Evolutionary conservation across 2,797 vertebrate species (phyloP).

Genomic region (Thaleichthys pacificus): DNA sequence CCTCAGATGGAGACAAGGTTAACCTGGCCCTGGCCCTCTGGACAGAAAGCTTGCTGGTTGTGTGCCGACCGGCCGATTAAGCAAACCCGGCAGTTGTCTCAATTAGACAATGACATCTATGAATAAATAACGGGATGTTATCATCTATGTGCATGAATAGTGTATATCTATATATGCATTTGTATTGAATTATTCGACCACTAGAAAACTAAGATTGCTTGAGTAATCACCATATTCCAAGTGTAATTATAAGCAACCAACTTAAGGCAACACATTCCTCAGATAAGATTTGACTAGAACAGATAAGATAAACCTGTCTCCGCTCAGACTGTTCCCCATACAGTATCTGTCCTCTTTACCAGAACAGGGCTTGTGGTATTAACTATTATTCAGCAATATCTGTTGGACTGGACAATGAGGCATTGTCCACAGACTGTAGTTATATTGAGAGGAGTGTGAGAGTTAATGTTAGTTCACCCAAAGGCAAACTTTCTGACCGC

Average conservation of each 20-base stretch:
- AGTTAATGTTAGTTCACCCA: constrained; percentile 6
- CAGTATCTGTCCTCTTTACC: neutral
- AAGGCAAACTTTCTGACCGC: neutral
- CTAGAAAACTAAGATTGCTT: too few relatives aligned
- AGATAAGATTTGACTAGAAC: neutral
- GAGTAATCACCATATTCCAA: too few relatives aligned
- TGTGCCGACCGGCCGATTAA: constrained; percentile 22
- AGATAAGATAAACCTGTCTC: neutral
- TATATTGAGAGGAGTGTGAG: neutral
- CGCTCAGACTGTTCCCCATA: neutral
- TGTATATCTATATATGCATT: too few relatives aligned
- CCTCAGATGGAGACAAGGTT: constrained; percentile 71
- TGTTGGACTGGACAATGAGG: neutral
- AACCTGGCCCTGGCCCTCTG: constrained; percentile 75
- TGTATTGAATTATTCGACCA: too few relatives aligned
- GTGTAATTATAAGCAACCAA: neutral
- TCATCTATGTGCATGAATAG: too few relatives aligned
- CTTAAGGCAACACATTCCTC: neutral
- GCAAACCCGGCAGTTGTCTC: neutral
- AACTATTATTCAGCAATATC: constrained; percentile 3
- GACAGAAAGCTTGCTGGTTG: constrained; percentile 57
- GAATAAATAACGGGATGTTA: neutral
- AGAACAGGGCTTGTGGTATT: neutral
- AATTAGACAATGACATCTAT: neutral
- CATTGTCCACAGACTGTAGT: neutral